These are phyloP conservation scores for Antedon mediterranea DNA, from an alignment of 53 echinoderm and acorn worm species.

Conservation along the genomic window DNA sequence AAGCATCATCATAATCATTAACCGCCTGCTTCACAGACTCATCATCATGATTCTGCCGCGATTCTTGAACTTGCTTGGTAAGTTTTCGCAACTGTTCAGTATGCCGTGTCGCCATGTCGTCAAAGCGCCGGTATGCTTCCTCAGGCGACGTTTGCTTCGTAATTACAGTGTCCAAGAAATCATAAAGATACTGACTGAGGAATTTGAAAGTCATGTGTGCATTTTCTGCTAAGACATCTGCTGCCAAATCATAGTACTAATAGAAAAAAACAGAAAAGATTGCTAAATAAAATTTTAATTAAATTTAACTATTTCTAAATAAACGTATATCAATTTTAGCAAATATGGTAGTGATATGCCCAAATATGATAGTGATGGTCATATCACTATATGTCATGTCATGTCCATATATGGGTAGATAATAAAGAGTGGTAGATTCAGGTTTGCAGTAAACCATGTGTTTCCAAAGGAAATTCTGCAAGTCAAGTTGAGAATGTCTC, in stretches of 20 bases:
- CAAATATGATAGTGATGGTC: no score
- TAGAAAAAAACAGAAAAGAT: neutral
- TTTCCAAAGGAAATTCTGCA: no score
- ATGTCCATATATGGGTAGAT: no score
- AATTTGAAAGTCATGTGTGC: conserved; percentile 97
- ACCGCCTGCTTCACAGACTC: conserved; percentile 88
- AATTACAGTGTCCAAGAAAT: conserved; percentile 93
- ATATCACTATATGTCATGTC: no score
- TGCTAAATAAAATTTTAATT: neutral
- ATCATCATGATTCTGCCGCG: conserved; percentile 63
- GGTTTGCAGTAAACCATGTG: no score
- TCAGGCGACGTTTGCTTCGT: conserved; percentile 94
- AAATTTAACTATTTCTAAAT: no score
- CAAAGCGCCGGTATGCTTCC: conserved; percentile 88
- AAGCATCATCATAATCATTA: conserved; percentile 87
- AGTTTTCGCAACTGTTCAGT: conserved; percentile 94
- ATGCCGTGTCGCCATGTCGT: conserved; percentile 85
- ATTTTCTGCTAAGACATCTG: conserved; percentile 94
- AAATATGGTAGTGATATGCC: no score
- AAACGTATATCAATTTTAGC: no score
- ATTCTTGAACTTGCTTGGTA: conserved; percentile 95
- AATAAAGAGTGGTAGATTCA: no score
- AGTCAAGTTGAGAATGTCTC: no score
- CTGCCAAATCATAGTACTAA: conserved; percentile 98
- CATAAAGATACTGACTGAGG: conserved; percentile 81